Evolutionary conservation across 2,888 invertebrate species (phyloP).

Genomic region (Leptodirus hochenwartii): DNA sequence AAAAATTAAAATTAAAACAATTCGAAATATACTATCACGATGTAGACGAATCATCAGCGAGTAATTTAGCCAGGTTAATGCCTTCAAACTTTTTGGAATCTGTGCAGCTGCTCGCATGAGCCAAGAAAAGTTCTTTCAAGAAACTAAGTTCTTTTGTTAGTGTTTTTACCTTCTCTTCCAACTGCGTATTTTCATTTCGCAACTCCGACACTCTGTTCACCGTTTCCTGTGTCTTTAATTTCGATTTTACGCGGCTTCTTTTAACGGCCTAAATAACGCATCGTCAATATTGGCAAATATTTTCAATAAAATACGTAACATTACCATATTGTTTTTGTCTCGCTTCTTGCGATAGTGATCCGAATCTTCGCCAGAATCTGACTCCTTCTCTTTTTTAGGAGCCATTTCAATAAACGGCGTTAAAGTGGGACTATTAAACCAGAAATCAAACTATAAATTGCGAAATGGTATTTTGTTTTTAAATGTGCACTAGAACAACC

Average conservation of each 20-base stretch:
- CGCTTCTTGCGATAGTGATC: constrained; percentile 51
- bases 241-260: constrained; percentile 60
- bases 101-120: constrained; percentile 50
- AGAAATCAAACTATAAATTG: no score
- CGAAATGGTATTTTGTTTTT: no score
- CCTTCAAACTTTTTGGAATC: constrained; percentile 35
- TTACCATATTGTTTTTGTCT: constrained; percentile 62
- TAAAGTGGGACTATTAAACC: no score
- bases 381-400: constrained; percentile 20
- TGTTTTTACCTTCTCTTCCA: constrained; percentile 65
- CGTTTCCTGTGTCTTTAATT: constrained; percentile 60
- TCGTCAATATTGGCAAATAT: neutral
- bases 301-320: constrained; percentile 4
- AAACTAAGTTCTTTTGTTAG: constrained; percentile 65
- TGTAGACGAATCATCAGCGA: constrained; percentile 28
- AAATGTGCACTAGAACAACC: no score
- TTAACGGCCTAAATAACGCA: constrained; percentile 50
- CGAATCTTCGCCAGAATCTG: constrained; percentile 41
- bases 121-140: constrained; percentile 62
- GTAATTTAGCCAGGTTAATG: constrained; percentile 35
- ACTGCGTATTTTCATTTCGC: constrained; percentile 58
- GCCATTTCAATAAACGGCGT: no score
- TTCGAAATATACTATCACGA: no score
- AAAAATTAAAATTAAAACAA: no score
- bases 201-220: constrained; percentile 53